Percentiles rank a stretch among this genome's conserved stretches.
These are phyloP conservation scores for Cactoblastis cactorum DNA, from an alignment of 2,888 invertebrate species.

Conservation along the genomic window DNA sequence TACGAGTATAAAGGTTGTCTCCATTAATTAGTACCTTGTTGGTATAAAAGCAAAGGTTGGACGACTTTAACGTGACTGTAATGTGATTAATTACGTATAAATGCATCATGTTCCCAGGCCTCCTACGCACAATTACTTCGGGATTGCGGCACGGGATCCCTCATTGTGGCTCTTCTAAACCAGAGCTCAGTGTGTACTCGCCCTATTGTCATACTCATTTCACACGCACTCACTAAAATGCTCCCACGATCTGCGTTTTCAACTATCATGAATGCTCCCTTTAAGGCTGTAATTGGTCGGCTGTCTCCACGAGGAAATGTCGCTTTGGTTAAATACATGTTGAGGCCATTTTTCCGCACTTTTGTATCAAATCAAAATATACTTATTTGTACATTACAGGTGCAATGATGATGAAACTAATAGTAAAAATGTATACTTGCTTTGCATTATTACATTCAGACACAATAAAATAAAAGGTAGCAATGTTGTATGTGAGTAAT, in stretches of 20 bases:
- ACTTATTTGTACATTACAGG: no score
- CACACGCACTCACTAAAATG: conserved; percentile 70
- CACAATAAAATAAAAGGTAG: no score
- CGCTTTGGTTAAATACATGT: neutral
- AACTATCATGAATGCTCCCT: conserved; percentile 37
- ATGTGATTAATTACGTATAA: conserved; percentile 2
- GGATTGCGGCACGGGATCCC: conserved; percentile 58
- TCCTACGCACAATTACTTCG: conserved; percentile 70
- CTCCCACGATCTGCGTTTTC: conserved; percentile 54
- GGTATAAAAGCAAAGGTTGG: neutral
- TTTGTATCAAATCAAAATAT: neutral
- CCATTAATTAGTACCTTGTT: conserved; percentile 6
- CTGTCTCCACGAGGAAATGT: neutral
- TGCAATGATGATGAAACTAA: no score
- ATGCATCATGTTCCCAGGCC: conserved; percentile 57
- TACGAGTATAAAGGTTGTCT: conserved; percentile 13
- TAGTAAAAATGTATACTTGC: no score
- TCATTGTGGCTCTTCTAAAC: conserved; percentile 73
- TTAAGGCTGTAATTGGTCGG: conserved; percentile 8
- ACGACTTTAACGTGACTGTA: conserved; percentile 4
- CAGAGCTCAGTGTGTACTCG: conserved; percentile 58
- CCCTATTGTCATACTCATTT: conserved; percentile 62
- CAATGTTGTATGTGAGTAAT: no score
- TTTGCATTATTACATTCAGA: no score
- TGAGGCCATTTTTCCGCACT: neutral